Evolutionary conservation across 2,888 invertebrate genomes (phyloP).

Genomic region (Microchrysa polita): DNA sequence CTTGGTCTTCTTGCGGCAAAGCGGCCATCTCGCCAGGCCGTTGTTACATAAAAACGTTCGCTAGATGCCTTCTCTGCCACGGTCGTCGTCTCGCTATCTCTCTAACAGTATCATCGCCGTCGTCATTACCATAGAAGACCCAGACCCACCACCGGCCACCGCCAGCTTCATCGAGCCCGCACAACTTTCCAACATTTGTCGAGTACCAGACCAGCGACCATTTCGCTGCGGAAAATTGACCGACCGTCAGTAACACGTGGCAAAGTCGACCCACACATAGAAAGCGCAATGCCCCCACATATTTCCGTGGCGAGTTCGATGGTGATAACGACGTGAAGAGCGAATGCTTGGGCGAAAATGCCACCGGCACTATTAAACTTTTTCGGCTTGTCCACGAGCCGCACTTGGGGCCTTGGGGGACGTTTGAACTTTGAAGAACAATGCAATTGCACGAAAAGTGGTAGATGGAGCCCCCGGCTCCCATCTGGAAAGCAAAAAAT

Average conservation of each 20-base stretch:
- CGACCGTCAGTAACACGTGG: constrained; percentile 31
- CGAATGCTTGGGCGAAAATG: not conserved
- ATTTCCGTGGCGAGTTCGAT: not conserved
- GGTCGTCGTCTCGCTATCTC: no score
- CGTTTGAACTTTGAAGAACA: no score
- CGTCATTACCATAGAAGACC: not conserved
- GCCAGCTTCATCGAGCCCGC: not conserved
- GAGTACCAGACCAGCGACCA: not conserved
- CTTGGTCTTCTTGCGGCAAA: no score
- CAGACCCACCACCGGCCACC: not conserved
- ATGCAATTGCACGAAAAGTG: not conserved
- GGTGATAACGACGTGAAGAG: constrained; percentile 4
- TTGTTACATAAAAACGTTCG: no score
- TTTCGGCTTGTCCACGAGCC: not conserved
- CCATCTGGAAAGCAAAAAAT: constrained; percentile 2
- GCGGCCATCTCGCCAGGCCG: no score
- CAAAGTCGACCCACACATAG: constrained; percentile 20
- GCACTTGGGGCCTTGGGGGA: not conserved
- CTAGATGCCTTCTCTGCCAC: no score
- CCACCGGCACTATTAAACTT: not conserved
- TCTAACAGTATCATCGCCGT: no score
- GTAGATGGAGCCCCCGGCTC: not conserved
- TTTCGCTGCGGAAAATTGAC: constrained; percentile 15
- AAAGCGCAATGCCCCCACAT: not conserved
- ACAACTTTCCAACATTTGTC: not conserved